A percentile compares a stretch with the other conserved stretches of the same genome.
These are phyloP conservation scores for Rattus rattus DNA, from an alignment of 2,113 vertebrate species.

Conservation along the genomic window DNA sequence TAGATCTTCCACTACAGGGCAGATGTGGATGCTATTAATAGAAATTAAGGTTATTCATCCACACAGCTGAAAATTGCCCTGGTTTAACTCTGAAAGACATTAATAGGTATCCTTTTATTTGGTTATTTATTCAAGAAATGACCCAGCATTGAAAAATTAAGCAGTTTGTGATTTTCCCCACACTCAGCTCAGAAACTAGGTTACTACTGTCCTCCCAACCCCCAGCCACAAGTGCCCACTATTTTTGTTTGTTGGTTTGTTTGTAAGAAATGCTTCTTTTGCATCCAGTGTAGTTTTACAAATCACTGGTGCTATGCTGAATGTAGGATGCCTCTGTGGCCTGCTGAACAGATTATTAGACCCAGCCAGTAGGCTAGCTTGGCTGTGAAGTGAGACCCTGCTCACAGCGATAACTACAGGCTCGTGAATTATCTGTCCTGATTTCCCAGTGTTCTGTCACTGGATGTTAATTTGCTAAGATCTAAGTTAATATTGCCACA, in stretches of 20 bases:
- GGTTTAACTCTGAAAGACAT: slow-evolving; percentile 66
- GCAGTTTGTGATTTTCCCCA: slow-evolving; percentile 64
- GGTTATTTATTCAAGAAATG: slow-evolving; percentile 75
- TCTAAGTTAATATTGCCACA: background rate
- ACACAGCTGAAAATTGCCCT: slow-evolving; percentile 77
- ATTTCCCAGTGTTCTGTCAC: background rate
- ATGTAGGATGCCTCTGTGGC: background rate
- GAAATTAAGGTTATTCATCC: slow-evolving; percentile 79
- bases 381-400: slow-evolving; percentile 8
- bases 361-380: background rate
- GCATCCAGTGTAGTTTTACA: background rate
- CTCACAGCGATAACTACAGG: background rate
- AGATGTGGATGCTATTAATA: slow-evolving; percentile 77
- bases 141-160: slow-evolving; percentile 72
- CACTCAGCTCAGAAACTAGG: slow-evolving; percentile 81
- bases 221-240: slow-evolving; percentile 69
- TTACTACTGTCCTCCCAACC: slow-evolving; percentile 70
- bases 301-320: slow-evolving; percentile 31
- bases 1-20: slow-evolving; percentile 71
- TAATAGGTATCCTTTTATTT: slow-evolving; percentile 58
- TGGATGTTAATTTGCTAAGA: slow-evolving; percentile 6
- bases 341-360: slow-evolving; percentile 45
- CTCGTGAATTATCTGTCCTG: background rate
- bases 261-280: slow-evolving; percentile 60
- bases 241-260: background rate